phyloP scores from a whole-genome alignment of 2,888 invertebrate species.

The Brachypalpus laphriformis region DNA sequence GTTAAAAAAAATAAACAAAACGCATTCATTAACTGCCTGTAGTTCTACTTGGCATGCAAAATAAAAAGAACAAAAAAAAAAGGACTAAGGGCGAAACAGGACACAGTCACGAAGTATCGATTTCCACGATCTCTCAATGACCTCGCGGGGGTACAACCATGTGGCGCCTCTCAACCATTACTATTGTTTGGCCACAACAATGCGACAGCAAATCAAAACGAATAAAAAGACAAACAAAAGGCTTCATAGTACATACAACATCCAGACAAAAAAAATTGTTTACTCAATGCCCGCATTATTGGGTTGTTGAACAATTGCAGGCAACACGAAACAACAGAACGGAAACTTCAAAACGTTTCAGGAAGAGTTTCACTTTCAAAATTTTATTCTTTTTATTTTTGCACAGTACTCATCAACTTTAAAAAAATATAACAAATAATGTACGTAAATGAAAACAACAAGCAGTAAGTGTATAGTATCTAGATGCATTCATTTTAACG shows the following conservation, averaged over 20 bases:
- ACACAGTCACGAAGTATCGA: constrained; percentile 26
- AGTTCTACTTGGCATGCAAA: background rate
- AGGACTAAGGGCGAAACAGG: background rate
- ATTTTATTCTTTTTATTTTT: too few relatives aligned
- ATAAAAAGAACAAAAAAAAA: background rate
- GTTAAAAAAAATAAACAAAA: constrained; percentile 2
- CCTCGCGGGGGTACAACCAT: background rate
- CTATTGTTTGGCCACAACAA: too few relatives aligned
- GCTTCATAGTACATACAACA: background rate
- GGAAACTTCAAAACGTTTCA: background rate
- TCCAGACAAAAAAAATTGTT: constrained; percentile 8
- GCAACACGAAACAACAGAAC: background rate
- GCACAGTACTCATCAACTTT: background rate
- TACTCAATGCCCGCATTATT: background rate
- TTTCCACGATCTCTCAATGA: constrained; percentile 16
- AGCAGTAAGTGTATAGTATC: constrained; percentile 27
- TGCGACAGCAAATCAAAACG: background rate
- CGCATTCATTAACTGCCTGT: constrained; percentile 7
- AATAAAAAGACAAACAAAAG: too few relatives aligned
- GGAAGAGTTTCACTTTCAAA: too few relatives aligned
- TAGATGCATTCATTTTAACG: constrained; percentile 36
- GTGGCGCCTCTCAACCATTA: background rate
- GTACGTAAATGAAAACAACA: background rate
- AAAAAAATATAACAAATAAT: background rate
- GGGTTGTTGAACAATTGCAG: background rate